phyloP scores from a whole-genome alignment of 2,888 invertebrate genomes.

The Crepidodera aurea region DNA sequence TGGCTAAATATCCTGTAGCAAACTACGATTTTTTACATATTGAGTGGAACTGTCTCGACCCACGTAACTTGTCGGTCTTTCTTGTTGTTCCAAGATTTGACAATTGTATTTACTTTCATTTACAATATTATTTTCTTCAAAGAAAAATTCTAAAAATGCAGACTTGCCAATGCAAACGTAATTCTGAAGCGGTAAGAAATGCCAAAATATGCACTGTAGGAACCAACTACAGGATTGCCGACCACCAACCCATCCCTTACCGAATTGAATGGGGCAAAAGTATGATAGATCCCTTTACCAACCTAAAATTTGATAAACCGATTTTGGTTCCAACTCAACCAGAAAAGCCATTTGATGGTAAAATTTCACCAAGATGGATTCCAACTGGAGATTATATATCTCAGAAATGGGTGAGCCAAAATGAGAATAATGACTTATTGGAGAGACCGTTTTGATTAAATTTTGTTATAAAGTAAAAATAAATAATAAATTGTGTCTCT shows the following conservation, averaged over 20 bases:
- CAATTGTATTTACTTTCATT: too few relatives aligned
- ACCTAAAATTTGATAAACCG: background rate
- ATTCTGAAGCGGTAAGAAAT: background rate
- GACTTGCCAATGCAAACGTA: background rate
- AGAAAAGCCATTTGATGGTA: background rate
- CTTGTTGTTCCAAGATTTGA: too few relatives aligned
- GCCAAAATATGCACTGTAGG: background rate
- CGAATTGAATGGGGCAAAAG: conserved; percentile 1
- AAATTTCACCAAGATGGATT: conserved; percentile 3
- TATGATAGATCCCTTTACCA: background rate
- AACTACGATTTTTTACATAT: too few relatives aligned
- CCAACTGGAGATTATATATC: background rate
- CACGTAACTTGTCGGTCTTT: too few relatives aligned
- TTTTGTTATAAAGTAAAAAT: too few relatives aligned
- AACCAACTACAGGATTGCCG: background rate
- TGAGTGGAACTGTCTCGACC: too few relatives aligned
- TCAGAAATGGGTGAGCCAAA: conserved; percentile 1
- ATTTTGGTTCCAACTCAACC: background rate
- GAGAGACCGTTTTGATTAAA: conserved; percentile 8
- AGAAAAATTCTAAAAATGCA: conserved; percentile 2
- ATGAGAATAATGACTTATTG: conserved; percentile 9
- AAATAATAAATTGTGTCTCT: too few relatives aligned
- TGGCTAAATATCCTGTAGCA: too few relatives aligned
- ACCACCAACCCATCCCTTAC: background rate
- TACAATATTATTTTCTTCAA: too few relatives aligned